A percentile compares a stretch with the other conserved stretches of the same genome.
Evolutionary conservation across 2,888 invertebrate genomes (phyloP).

Genomic region (Andrena chrysosceles): DNA sequence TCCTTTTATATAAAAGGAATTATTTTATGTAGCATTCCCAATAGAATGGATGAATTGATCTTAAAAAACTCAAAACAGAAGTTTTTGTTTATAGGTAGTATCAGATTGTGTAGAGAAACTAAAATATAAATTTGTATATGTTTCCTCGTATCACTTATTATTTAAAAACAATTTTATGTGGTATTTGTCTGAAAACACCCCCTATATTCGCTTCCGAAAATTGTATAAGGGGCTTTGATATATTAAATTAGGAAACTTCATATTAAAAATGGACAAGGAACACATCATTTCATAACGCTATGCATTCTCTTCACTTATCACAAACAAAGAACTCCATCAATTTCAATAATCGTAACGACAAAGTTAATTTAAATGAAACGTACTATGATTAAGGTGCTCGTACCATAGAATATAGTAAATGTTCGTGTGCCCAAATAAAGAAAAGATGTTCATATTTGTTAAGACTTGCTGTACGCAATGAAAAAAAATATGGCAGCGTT

Average conservation of each 20-base stretch:
- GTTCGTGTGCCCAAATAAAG: conserved; percentile 2
- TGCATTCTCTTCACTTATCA: conserved; percentile 16
- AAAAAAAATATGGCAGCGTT: conserved; percentile 11
- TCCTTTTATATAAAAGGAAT: too few relatives aligned
- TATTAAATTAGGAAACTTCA: conserved; percentile 11
- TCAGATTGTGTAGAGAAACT: neutral
- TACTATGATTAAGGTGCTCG: conserved; percentile 27
- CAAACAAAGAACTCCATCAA: neutral
- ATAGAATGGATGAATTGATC: neutral
- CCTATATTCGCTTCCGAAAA: conserved; percentile 30
- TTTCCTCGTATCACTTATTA: neutral
- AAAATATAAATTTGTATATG: neutral
- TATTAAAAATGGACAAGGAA: conserved; percentile 8
- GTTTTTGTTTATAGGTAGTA: neutral
- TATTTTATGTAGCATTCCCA: too few relatives aligned
- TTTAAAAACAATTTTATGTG: neutral
- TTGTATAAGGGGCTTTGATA: conserved; percentile 34
- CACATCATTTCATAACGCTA: conserved; percentile 21
- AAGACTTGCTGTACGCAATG: conserved; percentile 10
- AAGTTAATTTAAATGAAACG: conserved; percentile 3
- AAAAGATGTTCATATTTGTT: conserved; percentile 7
- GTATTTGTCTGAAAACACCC: neutral
- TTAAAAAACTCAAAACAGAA: neutral
- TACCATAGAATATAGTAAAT: conserved; percentile 22
- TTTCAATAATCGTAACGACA: neutral